phyloP scores from a whole-genome alignment of 2,797 vertebrate genomes.

The Alfaro cultratus region DNA sequence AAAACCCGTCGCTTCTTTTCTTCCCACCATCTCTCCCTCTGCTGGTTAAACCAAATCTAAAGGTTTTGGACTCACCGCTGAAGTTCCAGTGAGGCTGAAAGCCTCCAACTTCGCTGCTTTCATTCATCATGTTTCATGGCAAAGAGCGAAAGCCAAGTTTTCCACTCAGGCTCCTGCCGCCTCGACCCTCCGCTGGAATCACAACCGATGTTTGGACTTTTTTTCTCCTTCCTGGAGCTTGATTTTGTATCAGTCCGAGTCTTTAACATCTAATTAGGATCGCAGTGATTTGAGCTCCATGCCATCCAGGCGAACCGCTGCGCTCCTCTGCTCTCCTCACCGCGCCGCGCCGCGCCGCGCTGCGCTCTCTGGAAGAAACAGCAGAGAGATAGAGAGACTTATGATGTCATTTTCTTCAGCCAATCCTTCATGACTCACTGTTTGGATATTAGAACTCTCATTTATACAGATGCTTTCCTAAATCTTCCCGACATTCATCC shows the following conservation, averaged over 20 bases:
- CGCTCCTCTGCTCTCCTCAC: neutral
- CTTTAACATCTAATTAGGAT: neutral
- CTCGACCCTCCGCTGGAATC: neutral
- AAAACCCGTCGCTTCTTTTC: neutral
- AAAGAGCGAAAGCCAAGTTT: constrained; percentile 30
- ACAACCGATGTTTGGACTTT: neutral
- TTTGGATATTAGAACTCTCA: neutral
- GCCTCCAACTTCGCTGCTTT: constrained; percentile 52
- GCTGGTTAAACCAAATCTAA: neutral
- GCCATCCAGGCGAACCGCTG: constrained; percentile 10
- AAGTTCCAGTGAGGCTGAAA: constrained; percentile 60
- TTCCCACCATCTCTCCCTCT: neutral
- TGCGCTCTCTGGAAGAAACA: constrained; percentile 1
- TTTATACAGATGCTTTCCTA: neutral
- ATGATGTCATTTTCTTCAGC: constrained; percentile 48
- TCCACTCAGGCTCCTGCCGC: neutral
- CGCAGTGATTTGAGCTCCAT: neutral
- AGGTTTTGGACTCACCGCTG: constrained; percentile 57
- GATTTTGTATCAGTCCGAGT: neutral
- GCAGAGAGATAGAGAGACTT: neutral
- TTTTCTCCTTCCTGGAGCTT: neutral
- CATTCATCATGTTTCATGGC: constrained; percentile 70
- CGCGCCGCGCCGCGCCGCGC: neutral
- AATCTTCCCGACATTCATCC: neutral
- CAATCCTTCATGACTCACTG: constrained; percentile 30